Evolutionary conservation across 2,888 invertebrate species (phyloP).

Genomic region (Zele albiditarsus): DNA sequence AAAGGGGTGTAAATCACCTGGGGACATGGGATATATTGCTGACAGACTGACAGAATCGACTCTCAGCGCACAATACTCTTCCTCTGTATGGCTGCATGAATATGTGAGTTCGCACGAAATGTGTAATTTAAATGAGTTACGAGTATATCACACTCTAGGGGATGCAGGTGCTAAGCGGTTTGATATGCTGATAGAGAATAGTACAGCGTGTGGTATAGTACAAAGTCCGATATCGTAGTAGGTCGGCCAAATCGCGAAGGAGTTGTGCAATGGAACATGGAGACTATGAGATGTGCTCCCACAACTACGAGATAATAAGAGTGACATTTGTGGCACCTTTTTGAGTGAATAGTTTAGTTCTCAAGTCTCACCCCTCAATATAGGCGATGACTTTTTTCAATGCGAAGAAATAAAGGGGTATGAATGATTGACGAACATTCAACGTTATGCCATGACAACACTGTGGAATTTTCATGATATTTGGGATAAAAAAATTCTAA

Average conservation of each 20-base stretch:
- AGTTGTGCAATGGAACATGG: constrained; percentile 52
- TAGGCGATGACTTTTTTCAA: no score
- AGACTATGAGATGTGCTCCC: background rate
- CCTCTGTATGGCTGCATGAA: constrained; percentile 41
- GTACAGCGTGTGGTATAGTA: constrained; percentile 30
- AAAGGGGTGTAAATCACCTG: constrained; percentile 24
- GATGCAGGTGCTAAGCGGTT: constrained; percentile 73
- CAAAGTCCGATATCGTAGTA: constrained; percentile 47
- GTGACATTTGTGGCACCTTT: no score
- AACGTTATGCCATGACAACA: no score
- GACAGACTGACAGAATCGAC: constrained; percentile 49
- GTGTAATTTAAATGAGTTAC: constrained; percentile 73
- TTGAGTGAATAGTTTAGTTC: no score
- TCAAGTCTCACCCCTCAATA: no score
- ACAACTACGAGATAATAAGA: constrained; percentile 13
- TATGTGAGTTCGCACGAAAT: constrained; percentile 66
- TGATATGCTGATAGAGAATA: constrained; percentile 71
- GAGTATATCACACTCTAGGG: constrained; percentile 72
- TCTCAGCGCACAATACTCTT: constrained; percentile 36
- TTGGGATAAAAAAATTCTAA: no score
- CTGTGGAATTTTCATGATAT: no score
- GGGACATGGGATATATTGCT: constrained; percentile 29
- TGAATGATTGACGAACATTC: no score
- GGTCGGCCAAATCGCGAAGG: constrained; percentile 63
- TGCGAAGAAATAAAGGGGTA: no score